Conservation (phyloP, 2,113 vertebrate species). For the Ochotona princeps region DNA sequence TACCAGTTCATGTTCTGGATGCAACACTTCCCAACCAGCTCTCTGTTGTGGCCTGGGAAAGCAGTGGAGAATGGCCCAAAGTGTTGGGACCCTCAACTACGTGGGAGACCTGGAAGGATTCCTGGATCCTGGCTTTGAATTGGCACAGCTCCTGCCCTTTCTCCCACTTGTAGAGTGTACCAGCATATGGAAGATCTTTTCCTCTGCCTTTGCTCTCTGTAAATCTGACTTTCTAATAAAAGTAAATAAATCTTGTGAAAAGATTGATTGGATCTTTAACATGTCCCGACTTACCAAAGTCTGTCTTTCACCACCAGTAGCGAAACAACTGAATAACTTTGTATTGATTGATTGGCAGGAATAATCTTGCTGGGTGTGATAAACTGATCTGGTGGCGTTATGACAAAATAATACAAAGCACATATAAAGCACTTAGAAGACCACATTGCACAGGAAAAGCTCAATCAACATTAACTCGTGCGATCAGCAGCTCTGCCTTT, state of each 20-base stretch:
- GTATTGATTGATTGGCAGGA: not conserved
- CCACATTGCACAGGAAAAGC: accelerated
- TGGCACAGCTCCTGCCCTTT: no score
- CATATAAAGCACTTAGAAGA: not conserved
- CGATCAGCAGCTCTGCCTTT: not conserved
- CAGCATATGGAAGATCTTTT: no score
- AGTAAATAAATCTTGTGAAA: not conserved
- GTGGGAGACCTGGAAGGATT: no score
- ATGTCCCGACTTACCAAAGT: not conserved
- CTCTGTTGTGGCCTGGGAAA: no score
- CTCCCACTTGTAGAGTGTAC: no score
- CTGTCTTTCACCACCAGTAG: not conserved
- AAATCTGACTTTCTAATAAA: no score
- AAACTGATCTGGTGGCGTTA: not conserved
- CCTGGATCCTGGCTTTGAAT: no score
- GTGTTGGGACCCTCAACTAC: no score
- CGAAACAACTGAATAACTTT: not conserved
- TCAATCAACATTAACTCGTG: not conserved
- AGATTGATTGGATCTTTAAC: not conserved
- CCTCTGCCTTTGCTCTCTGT: no score
- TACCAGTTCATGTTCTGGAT: no score
- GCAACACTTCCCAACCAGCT: no score
- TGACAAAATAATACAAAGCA: not conserved
- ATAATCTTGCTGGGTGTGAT: not conserved
- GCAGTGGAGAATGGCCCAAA: no score